Percentiles rank a stretch among this genome's conserved stretches.
Evolutionary conservation across 2,113 vertebrate genomes (phyloP).

Genomic region (Rhinopomastus cyanomelas): DNA sequence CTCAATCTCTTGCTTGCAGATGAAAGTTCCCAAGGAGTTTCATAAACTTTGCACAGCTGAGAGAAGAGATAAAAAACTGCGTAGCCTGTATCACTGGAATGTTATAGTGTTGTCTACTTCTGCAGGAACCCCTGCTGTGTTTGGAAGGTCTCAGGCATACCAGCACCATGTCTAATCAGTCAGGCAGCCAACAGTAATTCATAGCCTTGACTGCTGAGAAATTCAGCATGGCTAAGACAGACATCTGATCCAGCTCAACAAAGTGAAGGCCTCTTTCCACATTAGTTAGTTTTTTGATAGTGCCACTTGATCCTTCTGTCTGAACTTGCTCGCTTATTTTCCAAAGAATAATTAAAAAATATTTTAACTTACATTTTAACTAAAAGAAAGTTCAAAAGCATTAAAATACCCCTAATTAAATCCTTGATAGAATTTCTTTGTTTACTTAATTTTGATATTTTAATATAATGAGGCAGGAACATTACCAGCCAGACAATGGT

Average conservation of each 20-base stretch:
- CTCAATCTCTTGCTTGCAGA: not conserved
- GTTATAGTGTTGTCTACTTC: slow-evolving; percentile 1
- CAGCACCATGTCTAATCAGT: slow-evolving; percentile 24
- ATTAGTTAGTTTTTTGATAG: not conserved
- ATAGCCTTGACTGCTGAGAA: not conserved
- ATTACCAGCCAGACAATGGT: not conserved
- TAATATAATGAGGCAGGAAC: not conserved
- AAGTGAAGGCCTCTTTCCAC: not conserved
- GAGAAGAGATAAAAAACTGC: not conserved
- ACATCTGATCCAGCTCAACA: not conserved
- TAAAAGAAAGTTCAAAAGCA: no score
- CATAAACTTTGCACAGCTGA: not conserved
- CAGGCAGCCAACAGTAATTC: slow-evolving; percentile 10
- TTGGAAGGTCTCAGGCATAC: slow-evolving; percentile 28
- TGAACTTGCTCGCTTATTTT: not conserved
- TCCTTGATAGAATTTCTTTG: not conserved
- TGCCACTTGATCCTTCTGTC: not conserved
- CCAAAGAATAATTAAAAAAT: not conserved
- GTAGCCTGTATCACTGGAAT: not conserved
- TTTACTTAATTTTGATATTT: not conserved
- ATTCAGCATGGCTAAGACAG: not conserved
- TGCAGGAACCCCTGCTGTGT: slow-evolving; percentile 32
- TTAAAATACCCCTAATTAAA: not conserved
- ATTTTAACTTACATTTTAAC: no score
- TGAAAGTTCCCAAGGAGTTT: not conserved